phyloP scores from a whole-genome alignment of 2,113 vertebrate genomes.

The Mugil cephalus region DNA sequence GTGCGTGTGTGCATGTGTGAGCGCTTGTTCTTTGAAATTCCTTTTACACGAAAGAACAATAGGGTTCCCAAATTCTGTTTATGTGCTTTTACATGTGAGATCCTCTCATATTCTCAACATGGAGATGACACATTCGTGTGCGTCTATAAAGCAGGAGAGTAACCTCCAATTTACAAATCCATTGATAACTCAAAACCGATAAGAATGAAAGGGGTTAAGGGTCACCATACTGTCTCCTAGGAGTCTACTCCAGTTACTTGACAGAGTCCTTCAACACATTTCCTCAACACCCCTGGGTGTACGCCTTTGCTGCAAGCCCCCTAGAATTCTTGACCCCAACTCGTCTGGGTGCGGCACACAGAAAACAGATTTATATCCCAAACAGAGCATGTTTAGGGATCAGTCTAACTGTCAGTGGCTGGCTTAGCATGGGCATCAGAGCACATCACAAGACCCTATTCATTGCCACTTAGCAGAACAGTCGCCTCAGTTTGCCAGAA shows the following conservation, averaged over 20 bases:
- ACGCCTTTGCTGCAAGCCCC: constrained; percentile 27
- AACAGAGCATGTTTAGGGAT: constrained; percentile 71
- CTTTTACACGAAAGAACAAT: constrained; percentile 65
- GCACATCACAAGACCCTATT: constrained; percentile 76
- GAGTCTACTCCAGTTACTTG: not conserved
- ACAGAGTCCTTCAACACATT: not conserved
- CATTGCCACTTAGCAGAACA: constrained; percentile 79
- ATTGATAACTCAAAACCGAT: not conserved
- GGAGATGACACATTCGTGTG: not conserved
- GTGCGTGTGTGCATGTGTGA: constrained; percentile 40
- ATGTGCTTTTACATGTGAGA: constrained; percentile 53
- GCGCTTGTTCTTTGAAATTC: constrained; percentile 64
- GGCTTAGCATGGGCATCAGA: constrained; percentile 76
- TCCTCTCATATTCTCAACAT: not conserved
- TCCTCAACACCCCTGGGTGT: constrained; percentile 6
- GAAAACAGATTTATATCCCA: constrained; percentile 74
- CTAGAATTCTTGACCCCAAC: constrained; percentile 46
- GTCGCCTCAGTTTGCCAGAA: constrained; percentile 44
- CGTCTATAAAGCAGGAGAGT: not conserved
- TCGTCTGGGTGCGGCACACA: constrained; percentile 45
- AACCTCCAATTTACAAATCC: not conserved
- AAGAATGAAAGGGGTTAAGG: not conserved
- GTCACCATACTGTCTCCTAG: not conserved
- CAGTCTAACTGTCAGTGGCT: constrained; percentile 77
- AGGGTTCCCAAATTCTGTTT: constrained; percentile 51